These are phyloP conservation scores for Limenitis camilla DNA, from an alignment of 2,888 invertebrate genomes.

Conservation along the genomic window DNA sequence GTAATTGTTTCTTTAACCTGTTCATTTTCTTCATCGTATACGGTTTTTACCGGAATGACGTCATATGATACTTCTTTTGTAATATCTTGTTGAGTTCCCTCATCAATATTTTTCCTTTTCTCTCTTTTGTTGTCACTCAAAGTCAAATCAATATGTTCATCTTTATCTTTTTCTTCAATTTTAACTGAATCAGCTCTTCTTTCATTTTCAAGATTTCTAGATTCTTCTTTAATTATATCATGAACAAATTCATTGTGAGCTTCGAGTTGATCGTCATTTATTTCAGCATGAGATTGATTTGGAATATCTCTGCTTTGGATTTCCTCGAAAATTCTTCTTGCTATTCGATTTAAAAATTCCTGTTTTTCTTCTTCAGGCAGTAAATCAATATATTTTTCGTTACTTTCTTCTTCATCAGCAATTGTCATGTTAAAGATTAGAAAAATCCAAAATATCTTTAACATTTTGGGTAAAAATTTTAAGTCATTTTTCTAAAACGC, in stretches of 20 bases:
- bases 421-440: conserved; percentile 21
- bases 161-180: conserved; percentile 11
- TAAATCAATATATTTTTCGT: conserved; percentile 51
- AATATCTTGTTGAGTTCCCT: conserved; percentile 6
- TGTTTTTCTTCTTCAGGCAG: conserved; percentile 51
- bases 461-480: conserved; percentile 33
- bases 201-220: conserved; percentile 28
- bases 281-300: conserved; percentile 31
- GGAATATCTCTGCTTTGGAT: conserved; percentile 32
- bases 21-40: conserved; percentile 21
- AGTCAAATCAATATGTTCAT: conserved; percentile 29
- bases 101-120: conserved; percentile 19
- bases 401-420: conserved; percentile 29
- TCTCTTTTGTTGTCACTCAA: conserved; percentile 17
- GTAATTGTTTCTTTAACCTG: neutral
- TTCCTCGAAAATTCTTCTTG: conserved; percentile 47
- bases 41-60: conserved; percentile 27
- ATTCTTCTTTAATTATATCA: conserved; percentile 45
- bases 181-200: conserved; percentile 9
- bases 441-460: conserved; percentile 29
- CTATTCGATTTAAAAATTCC: conserved; percentile 48
- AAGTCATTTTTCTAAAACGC: conserved; percentile 25
- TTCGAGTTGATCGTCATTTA: conserved; percentile 40
- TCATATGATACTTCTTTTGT: conserved; percentile 7
- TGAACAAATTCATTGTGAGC: conserved; percentile 43